Conservation (phyloP, 2,888 invertebrate species). For the Drosophila peninsularis region DNA sequence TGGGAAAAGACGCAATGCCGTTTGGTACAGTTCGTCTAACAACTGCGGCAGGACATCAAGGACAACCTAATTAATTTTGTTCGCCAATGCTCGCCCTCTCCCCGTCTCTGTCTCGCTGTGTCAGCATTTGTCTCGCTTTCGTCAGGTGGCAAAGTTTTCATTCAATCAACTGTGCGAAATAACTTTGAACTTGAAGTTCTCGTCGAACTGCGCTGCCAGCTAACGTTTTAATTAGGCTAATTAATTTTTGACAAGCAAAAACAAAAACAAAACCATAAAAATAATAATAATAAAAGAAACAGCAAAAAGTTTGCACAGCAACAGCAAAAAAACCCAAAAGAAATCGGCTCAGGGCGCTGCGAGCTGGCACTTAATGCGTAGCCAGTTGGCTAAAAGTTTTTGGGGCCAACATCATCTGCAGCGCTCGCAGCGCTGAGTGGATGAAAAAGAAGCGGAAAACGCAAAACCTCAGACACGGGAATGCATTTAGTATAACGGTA, state of each 20-base stretch:
- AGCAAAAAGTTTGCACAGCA: constrained; percentile 14
- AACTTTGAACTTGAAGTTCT: constrained; percentile 74
- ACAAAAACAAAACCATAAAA: constrained; percentile 11
- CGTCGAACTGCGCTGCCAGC: constrained; percentile 27
- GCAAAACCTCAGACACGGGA: constrained; percentile 37
- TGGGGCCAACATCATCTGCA: constrained; percentile 26
- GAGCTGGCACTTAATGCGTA: constrained; percentile 30
- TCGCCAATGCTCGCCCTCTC: constrained; percentile 6
- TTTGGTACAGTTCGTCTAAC: constrained; percentile 9
- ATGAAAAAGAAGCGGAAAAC: constrained; percentile 11
- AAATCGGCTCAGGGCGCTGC: constrained; percentile 11
- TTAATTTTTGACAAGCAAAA: constrained; percentile 65
- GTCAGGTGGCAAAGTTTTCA: constrained; percentile 70
- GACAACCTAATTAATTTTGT: constrained; percentile 72
- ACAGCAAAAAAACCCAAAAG: neutral
- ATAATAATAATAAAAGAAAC: constrained; percentile 20
- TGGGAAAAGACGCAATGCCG: neutral
- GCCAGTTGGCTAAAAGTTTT: constrained; percentile 42
- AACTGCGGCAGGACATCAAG: constrained; percentile 32
- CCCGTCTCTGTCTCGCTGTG: neutral
- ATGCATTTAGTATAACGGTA: constrained; percentile 52
- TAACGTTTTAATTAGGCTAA: constrained; percentile 75
- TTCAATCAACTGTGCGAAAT: constrained; percentile 66
- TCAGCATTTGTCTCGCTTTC: neutral
- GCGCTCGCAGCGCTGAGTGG: constrained; percentile 18